Conservation (phyloP, 1,140 invertebrate genomes). For the Drosophila arizonae region DNA sequence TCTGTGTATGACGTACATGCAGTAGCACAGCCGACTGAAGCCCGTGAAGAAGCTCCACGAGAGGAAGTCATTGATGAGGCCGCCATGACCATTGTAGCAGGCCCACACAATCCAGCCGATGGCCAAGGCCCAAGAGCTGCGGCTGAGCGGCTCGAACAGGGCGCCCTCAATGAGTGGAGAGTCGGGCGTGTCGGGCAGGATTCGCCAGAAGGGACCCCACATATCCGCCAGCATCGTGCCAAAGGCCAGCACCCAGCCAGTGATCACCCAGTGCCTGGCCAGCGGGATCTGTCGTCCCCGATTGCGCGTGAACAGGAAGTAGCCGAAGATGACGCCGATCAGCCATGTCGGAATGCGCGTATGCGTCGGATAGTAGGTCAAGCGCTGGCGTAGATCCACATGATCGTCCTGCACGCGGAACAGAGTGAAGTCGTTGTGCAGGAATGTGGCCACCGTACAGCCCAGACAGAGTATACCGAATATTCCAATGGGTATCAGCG, state of each 20-base stretch:
- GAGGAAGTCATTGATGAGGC: conserved; percentile 85
- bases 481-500: conserved; percentile 84
- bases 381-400: conserved; percentile 79
- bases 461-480: conserved; percentile 84
- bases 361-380: conserved; percentile 81
- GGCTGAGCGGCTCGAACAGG: conserved; percentile 87
- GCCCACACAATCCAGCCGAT: conserved; percentile 89
- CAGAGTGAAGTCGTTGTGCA: conserved; percentile 84
- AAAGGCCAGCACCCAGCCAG: conserved; percentile 78
- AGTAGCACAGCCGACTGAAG: conserved; percentile 87
- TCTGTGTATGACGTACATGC: conserved; percentile 87
- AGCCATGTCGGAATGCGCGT: conserved; percentile 84
- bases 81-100: conserved; percentile 88
- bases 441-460: conserved; percentile 87
- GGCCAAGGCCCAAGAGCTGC: conserved; percentile 86
- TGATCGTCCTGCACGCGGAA: conserved; percentile 77
- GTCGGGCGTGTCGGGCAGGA: conserved; percentile 84
- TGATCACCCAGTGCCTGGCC: conserved; percentile 62
- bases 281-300: conserved; percentile 73
- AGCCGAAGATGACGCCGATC: conserved; percentile 85
- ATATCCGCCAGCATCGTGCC: conserved; percentile 83
- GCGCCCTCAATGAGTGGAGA: conserved; percentile 86
- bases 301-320: conserved; percentile 82
- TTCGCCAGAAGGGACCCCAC: conserved; percentile 85
- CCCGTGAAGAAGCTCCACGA: conserved; percentile 87